Base-by-base conservation (phyloP, 2,797 vertebrate genomes). In the Heterohyrax brucei region DNA sequence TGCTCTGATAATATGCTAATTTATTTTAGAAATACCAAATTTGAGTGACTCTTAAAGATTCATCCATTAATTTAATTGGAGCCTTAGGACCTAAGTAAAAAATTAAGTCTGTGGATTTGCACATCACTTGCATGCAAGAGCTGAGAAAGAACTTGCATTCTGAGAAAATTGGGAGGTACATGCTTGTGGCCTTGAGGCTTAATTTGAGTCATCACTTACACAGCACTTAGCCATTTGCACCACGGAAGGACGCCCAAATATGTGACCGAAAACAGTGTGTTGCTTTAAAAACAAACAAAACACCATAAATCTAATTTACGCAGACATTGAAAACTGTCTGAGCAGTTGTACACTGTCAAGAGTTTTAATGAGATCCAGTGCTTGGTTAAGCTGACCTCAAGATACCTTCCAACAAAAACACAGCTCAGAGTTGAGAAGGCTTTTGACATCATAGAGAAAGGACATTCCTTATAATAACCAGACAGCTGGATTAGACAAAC, bases 21-120 rank as follows among this genome's bases (percentile, higher is more conserved):
- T 95, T 83, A 84, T 80, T 56, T 90, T 92, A 73, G 16, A 77
- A 80, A 80, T 89, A 91, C 85, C 28, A 96, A 62, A 64, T 90
- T 77, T 89, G 39, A 93, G 62, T 92, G 92, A 91, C 66, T 92
- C 39, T 88, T 90, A 90, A 91, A 44, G 95, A 53, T 2, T 86
- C 28, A 96, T 8, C 44, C 7, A 59, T 84, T 91, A 95, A 88
- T 50, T 91, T 91, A 30, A 33, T 73, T 28, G 61, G 83, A 94
- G 59, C 22, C 33, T 66, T 56, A 80, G 39, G n/a, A 86, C 50
- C 56, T 90, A 86, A 13, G 77, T 81, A 53, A 92, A 93, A 97
- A 87, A 86, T 94, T 94, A 68, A 81, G 24, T 78, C 44, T 66
- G 61, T 61, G 14, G 39, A 83, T 84, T 91, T 95, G 21, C 10